These are phyloP conservation scores for Eleginops maclovinus DNA, from an alignment of 2,113 vertebrate species.

Conservation along the genomic window DNA sequence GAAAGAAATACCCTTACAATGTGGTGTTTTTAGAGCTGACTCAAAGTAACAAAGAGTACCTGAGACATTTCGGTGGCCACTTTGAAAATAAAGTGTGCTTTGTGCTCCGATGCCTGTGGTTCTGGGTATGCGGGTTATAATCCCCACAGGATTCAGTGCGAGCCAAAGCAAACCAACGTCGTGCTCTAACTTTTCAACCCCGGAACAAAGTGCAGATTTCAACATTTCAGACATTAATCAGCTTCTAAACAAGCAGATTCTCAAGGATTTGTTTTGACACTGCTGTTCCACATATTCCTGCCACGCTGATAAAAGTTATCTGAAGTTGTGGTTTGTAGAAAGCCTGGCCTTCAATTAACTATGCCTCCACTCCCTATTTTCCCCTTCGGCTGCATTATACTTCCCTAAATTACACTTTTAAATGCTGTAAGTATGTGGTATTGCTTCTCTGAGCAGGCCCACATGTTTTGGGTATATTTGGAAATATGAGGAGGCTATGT, in stretches of 20 bases:
- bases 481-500: conserved; percentile 44
- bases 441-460: conserved; percentile 4
- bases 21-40: not conserved
- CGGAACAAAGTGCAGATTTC: conserved; percentile 25
- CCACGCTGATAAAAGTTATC: not conserved
- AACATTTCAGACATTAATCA: not conserved
- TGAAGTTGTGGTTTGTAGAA: not conserved
- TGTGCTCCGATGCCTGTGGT: conserved; percentile 35
- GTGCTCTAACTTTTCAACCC: conserved; percentile 13
- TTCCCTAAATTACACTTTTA: conserved; percentile 2
- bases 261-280: not conserved
- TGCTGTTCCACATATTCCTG: not conserved
- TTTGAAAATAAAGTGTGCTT: conserved; percentile 30
- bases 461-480: conserved; percentile 31
- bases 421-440: not conserved
- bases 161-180: conserved; percentile 27
- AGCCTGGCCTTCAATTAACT: not conserved
- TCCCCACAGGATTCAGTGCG: conserved; percentile 16
- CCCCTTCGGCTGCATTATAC: not conserved
- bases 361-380: not conserved
- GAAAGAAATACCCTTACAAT: not conserved
- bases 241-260: not conserved
- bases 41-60: too few relatives aligned
- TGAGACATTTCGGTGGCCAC: not conserved
- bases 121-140: conserved; percentile 23